phyloP scores from a whole-genome alignment of 2,113 vertebrate genomes.

The Hucho hucho region DNA sequence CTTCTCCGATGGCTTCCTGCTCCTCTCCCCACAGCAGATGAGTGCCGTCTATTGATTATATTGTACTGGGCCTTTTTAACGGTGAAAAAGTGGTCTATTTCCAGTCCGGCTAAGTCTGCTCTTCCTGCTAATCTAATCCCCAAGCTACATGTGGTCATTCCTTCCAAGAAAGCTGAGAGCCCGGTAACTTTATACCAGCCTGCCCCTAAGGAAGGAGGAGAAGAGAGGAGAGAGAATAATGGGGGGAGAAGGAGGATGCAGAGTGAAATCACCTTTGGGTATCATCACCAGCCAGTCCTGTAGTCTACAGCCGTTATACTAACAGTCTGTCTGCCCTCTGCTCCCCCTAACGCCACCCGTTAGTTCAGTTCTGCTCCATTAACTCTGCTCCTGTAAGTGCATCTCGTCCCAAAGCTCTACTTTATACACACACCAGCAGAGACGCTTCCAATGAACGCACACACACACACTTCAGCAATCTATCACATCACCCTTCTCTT shows the following conservation, averaged over 20 bases:
- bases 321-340: conserved; percentile 53
- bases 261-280: conserved; percentile 69
- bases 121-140: conserved; percentile 79
- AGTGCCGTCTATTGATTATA: conserved; percentile 76
- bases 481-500: background rate
- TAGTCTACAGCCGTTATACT: conserved; percentile 53
- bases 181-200: conserved; percentile 75
- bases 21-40: conserved; percentile 56
- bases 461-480: conserved; percentile 5
- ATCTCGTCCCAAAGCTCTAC: conserved; percentile 44
- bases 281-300: conserved; percentile 56
- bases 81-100: conserved; percentile 75
- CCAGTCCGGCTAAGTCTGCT: conserved; percentile 72
- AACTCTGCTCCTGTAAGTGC: conserved; percentile 46
- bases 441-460: background rate
- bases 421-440: background rate
- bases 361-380: conserved; percentile 70
- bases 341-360: conserved; percentile 52
- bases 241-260: conserved; percentile 32
- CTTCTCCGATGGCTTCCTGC: conserved; percentile 70
- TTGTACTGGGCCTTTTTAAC: conserved; percentile 73
- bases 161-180: conserved; percentile 78
- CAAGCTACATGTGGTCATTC: conserved; percentile 78
- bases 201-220: conserved; percentile 63
- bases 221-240: conserved; percentile 34